Evolutionary conservation across 1,140 invertebrate species (phyloP).

Genomic region (Anagrus nilaparvatae): DNA sequence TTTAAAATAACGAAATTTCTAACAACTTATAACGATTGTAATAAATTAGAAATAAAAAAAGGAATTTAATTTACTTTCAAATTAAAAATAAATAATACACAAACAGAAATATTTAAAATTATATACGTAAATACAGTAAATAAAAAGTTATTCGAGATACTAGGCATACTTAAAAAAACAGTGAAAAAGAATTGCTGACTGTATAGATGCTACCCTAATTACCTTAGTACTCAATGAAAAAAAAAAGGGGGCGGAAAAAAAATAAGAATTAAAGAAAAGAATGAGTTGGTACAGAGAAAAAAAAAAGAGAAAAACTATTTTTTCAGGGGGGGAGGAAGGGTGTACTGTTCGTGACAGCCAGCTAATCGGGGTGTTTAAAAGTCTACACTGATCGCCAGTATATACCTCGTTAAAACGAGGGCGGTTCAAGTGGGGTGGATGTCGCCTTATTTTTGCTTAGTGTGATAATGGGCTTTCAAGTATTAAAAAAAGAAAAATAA

Average conservation of each 20-base stretch:
- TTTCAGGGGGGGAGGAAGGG: conserved; percentile 33
- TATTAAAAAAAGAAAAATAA: conserved; percentile 21
- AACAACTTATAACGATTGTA: no score
- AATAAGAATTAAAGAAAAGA: conserved; percentile 44
- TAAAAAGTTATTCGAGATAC: no score
- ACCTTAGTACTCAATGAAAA: conserved; percentile 37
- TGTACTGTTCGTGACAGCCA: conserved; percentile 42
- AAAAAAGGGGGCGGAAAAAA: conserved; percentile 19
- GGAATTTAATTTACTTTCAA: no score
- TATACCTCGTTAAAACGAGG: conserved; percentile 41
- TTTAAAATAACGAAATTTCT: no score
- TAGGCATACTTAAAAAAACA: conserved; percentile 1
- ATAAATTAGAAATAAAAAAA: no score
- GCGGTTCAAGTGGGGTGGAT: conserved; percentile 20
- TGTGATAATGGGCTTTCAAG: conserved; percentile 30
- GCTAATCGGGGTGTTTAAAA: conserved; percentile 45
- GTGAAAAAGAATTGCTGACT: conserved; percentile 24
- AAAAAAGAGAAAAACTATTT: no score
- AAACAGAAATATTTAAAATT: no score
- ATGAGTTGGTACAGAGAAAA: no score
- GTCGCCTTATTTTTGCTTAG: conserved; percentile 28
- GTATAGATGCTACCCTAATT: conserved; percentile 42
- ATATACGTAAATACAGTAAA: no score
- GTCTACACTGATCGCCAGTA: conserved; percentile 42
- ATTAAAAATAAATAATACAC: no score